Evolutionary conservation across 2,797 vertebrate species (phyloP).

Genomic region (Enteromius treurensis): DNA sequence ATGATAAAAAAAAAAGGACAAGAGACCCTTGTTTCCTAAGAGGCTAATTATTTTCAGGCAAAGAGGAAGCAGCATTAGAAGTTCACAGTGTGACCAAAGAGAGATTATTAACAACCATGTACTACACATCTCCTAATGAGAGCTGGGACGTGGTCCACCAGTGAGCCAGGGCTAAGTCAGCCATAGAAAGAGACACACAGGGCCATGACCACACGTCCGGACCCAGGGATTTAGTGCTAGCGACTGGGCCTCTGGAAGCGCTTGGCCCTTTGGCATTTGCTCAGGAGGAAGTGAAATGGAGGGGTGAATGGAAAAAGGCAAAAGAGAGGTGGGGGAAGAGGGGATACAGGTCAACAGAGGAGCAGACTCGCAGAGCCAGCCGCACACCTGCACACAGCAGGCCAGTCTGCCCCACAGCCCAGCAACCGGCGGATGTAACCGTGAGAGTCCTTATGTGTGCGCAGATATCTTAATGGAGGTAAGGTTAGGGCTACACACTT

Average conservation of each 20-base stretch:
- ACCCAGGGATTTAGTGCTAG: background rate
- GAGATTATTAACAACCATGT: slow-evolving; percentile 70
- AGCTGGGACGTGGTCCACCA: slow-evolving; percentile 61
- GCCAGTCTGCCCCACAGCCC: slow-evolving; percentile 78
- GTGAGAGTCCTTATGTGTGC: slow-evolving; percentile 31
- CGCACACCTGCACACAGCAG: slow-evolving; percentile 80
- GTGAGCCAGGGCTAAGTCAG: slow-evolving; percentile 55
- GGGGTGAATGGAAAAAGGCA: slow-evolving; percentile 32
- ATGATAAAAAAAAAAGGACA: background rate
- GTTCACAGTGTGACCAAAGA: slow-evolving; percentile 65
- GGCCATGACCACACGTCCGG: slow-evolving; percentile 3
- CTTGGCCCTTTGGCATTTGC: slow-evolving; percentile 35
- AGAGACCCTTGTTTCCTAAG: slow-evolving; percentile 64
- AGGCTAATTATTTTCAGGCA: slow-evolving; percentile 73
- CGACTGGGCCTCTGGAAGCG: slow-evolving; percentile 35
- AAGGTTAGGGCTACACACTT: slow-evolving; percentile 45
- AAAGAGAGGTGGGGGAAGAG: slow-evolving; percentile 32
- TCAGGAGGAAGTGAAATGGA: slow-evolving; percentile 38
- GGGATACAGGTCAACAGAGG: slow-evolving; percentile 62
- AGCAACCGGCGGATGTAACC: slow-evolving; percentile 59
- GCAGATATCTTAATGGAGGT: slow-evolving; percentile 44
- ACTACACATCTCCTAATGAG: slow-evolving; percentile 71
- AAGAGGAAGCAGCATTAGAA: slow-evolving; percentile 72
- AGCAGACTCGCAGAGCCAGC: slow-evolving; percentile 70
- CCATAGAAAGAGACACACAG: slow-evolving; percentile 51